Evolutionary conservation across 2,113 vertebrate species (phyloP).

Genomic region (Poeciliopsis prolifica): DNA sequence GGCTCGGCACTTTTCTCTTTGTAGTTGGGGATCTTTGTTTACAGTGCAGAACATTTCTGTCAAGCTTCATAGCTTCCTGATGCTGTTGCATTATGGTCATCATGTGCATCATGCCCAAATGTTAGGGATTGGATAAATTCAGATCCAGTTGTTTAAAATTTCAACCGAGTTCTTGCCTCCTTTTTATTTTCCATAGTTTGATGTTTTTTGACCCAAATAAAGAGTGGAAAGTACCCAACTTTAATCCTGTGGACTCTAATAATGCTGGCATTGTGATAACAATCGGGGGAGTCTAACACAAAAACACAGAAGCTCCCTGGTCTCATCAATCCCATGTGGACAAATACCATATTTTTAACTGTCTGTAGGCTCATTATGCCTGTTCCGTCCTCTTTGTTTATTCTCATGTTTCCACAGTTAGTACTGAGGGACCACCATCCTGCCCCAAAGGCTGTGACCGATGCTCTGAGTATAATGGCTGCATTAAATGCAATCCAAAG

Average conservation of each 20-base stretch:
- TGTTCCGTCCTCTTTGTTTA: conserved; percentile 24
- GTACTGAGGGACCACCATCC: conserved; percentile 88
- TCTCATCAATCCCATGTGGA: conserved; percentile 21
- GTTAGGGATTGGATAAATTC: too few relatives aligned
- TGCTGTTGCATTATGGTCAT: too few relatives aligned
- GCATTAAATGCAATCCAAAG: conserved; percentile 93
- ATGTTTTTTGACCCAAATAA: neutral
- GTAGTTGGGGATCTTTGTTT: too few relatives aligned
- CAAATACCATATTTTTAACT: conserved; percentile 15
- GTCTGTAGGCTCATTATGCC: conserved; percentile 19
- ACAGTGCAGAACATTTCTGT: too few relatives aligned
- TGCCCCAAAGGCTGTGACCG: conserved; percentile 95
- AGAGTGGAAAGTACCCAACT: neutral
- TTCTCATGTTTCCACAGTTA: conserved; percentile 80
- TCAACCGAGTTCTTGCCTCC: neutral
- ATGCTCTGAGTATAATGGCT: conserved; percentile 97
- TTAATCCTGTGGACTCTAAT: conserved; percentile 47
- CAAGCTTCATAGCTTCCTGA: too few relatives aligned
- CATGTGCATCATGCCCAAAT: too few relatives aligned
- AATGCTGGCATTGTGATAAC: conserved; percentile 44
- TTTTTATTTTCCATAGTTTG: neutral
- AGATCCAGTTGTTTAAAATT: too few relatives aligned
- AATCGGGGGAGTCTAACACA: conserved; percentile 12
- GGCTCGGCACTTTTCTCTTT: too few relatives aligned
- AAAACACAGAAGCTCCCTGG: conserved; percentile 33